Evolutionary conservation across 2,797 vertebrate genomes (phyloP).

Genomic region (Onychomys arenicola): DNA sequence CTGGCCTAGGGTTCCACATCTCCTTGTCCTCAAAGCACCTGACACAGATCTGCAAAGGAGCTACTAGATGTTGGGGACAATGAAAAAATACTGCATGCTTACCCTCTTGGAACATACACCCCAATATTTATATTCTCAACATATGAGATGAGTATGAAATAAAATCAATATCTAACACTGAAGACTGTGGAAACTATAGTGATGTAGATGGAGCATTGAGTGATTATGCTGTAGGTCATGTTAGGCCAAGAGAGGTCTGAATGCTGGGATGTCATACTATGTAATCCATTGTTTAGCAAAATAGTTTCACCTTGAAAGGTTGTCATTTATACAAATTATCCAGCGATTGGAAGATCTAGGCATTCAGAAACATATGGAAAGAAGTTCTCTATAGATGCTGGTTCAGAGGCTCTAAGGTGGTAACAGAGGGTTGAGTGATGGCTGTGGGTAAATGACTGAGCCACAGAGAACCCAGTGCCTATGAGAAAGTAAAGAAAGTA

Average conservation of each 20-base stretch:
- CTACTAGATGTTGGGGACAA: not conserved
- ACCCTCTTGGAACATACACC: not conserved
- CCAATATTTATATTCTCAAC: not conserved
- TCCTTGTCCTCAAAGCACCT: not conserved
- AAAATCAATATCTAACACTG: not conserved
- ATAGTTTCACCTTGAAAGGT: not conserved
- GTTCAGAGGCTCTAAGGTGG: rapidly evolving
- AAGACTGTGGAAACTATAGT: not conserved
- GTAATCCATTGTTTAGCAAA: not conserved
- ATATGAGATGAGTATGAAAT: not conserved
- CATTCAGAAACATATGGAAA: not conserved
- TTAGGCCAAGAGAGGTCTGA: not conserved
- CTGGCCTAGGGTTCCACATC: not conserved
- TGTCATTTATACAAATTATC: not conserved
- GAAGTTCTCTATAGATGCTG: not conserved
- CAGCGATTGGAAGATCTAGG: not conserved
- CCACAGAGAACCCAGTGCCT: not conserved
- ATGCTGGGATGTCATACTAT: not conserved
- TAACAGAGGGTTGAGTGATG: not conserved
- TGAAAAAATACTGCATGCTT: not conserved
- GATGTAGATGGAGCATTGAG: not conserved
- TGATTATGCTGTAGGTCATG: not conserved
- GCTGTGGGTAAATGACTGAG: not conserved
- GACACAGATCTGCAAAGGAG: not conserved
- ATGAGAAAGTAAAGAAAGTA: not conserved